Evolutionary conservation across 1,140 invertebrate genomes (phyloP), one percentile per base, ranked within the genome.

Genomic region (Odontomachus brunneus): DNA sequence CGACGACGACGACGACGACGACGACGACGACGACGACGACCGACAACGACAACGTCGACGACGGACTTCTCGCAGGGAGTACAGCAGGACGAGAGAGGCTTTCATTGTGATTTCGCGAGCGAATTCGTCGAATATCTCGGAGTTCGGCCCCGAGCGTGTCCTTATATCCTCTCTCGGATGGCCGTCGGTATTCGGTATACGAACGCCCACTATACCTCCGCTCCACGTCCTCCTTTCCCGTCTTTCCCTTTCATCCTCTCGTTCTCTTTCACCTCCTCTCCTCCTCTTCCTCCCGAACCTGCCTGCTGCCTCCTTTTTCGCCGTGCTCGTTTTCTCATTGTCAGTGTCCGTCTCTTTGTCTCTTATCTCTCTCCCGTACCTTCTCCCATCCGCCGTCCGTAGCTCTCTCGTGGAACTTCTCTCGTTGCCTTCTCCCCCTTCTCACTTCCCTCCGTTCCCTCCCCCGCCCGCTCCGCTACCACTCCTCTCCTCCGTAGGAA

Each of bases 331-430:
- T 88, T 88, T 82, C 86, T 87, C 82, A 82, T 88, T 88, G 85
- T 88, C 83, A 83, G 81, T 75, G 80, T 80, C 84, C 49, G 78
- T 83, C 76, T 85, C 76, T 84, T 78, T 85, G 82, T 84, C 85
- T 85, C 86, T 87, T 59, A 59, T 53, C 65, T 38, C 26, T 55
- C 66, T 62, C 49, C 33, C 33, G 57, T 55, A 86, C 57, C 66
- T 63, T 75, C 81, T 86, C 73, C 24, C 24, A 51, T 38, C 44
- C 26, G 60, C 75, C 57, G 81, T 72, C 44, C 72, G 71, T 86
- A 84, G 82, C 72, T 84, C 83, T 84, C 86, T 83, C 67, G 63
- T 82, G 60, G 67, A 88, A 86, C 82, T 89, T 89, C 88, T 89
- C 87, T 88, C 80, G 66, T 71, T 59, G 72, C 74, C 60, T 53